Base-by-base conservation (phyloP, 2,113 vertebrate species). In the Orientallactaga bullata region DNA sequence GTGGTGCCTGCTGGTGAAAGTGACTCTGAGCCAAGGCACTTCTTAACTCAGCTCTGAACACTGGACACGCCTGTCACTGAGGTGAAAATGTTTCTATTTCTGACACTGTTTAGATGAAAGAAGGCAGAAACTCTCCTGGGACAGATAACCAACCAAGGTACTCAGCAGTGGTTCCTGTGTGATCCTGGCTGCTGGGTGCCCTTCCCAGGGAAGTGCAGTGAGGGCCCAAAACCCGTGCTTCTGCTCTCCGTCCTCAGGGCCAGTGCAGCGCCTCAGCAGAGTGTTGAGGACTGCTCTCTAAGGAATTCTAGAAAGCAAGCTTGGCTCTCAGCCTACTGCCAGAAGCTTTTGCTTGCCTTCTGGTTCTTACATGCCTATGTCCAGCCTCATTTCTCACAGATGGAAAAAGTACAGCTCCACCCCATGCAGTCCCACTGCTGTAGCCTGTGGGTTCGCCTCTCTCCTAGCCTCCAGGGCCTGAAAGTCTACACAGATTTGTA, bases 281-380 rank as follows among this genome's bases (percentile, higher is more conserved):
- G 32, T 20, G 35, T 82, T 35, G n/a, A 82, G 28, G 68, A 66
- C 39, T 66, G 39, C 76, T 89, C 47, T 85, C 66, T 74, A 24
- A 83, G 17, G 37, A 47, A 66, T 26, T 61, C 66, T 13, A 84
- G 26, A 61, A 37, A 78, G 82, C 24, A 77, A 76, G 8, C 20
- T 1, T 85, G 79, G 65, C 91, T 66, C 35, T 74, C 18, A 1
- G 32, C 30, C 15, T 0, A 3, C 21, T 69, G 69, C 60, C 24
- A 65, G 83, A 55, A 94, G 69, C 74, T 90, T 90, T 72, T 39
- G 30, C 66, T 74, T 79, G 87, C 55, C 74, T 84, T 66, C 65
- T 3, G 1, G 12, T 47, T 68, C 69, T 80, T 69, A n/a, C 26
- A 65, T 90, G 35, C 79, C 69, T 24, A 0, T 69, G 24, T 68